Percentiles rank a stretch among this genome's conserved stretches.
Evolutionary conservation across 2,888 invertebrate genomes (phyloP).

Genomic region (Mythimna lalbum): DNA sequence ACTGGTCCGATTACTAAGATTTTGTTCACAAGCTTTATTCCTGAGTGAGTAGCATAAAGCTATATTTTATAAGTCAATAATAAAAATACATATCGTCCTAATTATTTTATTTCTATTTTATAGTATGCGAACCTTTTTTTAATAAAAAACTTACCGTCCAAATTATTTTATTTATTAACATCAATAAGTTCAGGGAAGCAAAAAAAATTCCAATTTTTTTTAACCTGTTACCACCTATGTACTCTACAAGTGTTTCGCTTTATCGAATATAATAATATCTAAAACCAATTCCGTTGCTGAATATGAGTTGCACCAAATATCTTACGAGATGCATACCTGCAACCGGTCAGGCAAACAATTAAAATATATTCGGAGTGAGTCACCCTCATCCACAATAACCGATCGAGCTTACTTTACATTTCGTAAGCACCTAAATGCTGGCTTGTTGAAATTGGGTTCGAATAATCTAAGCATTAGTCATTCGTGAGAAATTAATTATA

Average conservation of each 20-base stretch:
- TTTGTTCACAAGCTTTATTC: too few species aligned
- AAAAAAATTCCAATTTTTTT: too few species aligned
- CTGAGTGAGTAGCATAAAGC: too few species aligned
- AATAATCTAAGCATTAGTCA: slow-evolving; percentile 57
- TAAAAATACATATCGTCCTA: too few species aligned
- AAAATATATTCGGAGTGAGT: slow-evolving; percentile 67
- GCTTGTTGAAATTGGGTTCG: slow-evolving; percentile 41
- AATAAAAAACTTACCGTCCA: too few species aligned
- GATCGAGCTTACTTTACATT: slow-evolving; percentile 48
- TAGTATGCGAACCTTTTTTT: background rate
- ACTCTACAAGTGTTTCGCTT: background rate
- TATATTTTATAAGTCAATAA: too few species aligned
- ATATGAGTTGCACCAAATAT: slow-evolving; percentile 39
- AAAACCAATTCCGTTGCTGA: slow-evolving; percentile 6
- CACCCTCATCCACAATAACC: slow-evolving; percentile 57
- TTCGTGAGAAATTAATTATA: slow-evolving; percentile 24
- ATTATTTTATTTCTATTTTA: background rate
- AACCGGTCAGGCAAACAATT: slow-evolving; percentile 60
- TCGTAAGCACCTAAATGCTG: slow-evolving; percentile 49
- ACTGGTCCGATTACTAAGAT: too few species aligned
- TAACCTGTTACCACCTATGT: too few species aligned
- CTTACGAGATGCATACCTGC: slow-evolving; percentile 48
- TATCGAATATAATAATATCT: background rate
- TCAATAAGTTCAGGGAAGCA: background rate
- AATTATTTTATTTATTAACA: background rate